Percentiles rank a stretch among this genome's conserved stretches.
Conservation (phyloP, 2,113 vertebrate species). For the Anser cygnoides region DNA sequence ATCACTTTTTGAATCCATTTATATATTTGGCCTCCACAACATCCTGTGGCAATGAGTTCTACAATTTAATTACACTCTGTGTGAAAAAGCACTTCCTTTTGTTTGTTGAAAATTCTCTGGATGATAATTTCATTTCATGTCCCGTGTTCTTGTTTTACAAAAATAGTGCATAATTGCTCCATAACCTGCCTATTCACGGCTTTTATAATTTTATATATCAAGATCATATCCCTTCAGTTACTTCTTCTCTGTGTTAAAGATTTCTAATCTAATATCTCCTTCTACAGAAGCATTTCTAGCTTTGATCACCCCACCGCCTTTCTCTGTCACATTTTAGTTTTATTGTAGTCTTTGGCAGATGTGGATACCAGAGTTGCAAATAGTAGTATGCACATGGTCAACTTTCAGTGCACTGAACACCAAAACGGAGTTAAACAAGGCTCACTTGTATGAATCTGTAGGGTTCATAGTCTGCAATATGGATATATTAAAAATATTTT, state of each 20-base stretch:
- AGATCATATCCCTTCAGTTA: background rate
- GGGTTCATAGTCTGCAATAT: background rate
- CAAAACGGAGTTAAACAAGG: background rate
- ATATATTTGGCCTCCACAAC: conserved; percentile 5
- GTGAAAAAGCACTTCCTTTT: conserved; percentile 63
- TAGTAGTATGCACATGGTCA: background rate
- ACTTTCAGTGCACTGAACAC: background rate
- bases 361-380: background rate
- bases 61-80: conserved; percentile 38
- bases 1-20: conserved; percentile 10
- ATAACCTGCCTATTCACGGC: background rate
- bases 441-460: accelerated
- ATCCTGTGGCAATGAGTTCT: conserved; percentile 26
- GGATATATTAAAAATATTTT: background rate
- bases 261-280: conserved; percentile 18
- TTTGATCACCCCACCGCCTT: background rate
- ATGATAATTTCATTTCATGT: conserved; percentile 48
- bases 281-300: background rate
- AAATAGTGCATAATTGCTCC: conserved; percentile 32
- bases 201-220: conserved; percentile 40
- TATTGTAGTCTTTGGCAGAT: background rate
- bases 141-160: conserved; percentile 17
- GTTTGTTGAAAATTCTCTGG: conserved; percentile 35
- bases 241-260: background rate
- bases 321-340: background rate